Conservation (phyloP, 2,888 invertebrate species). For the Geophilus truncorum region DNA sequence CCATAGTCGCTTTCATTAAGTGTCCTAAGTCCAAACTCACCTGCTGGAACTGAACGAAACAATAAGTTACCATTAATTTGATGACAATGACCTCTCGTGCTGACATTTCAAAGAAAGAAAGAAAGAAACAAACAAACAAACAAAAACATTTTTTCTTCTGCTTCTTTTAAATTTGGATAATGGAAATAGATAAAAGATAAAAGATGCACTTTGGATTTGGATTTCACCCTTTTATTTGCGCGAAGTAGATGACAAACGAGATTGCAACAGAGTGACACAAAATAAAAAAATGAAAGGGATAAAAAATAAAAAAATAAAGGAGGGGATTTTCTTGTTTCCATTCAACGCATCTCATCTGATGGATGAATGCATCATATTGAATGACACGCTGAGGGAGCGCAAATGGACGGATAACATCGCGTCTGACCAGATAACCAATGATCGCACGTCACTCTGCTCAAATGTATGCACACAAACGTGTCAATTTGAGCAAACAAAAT, state of each 20-base stretch:
- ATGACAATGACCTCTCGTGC: neutral
- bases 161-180: neutral
- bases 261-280: constrained; percentile 8
- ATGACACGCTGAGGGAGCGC: neutral
- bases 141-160: neutral
- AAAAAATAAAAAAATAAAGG: neutral
- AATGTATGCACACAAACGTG: constrained; percentile 8
- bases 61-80: neutral
- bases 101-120: neutral
- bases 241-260: constrained; percentile 4
- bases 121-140: neutral
- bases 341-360: constrained; percentile 5
- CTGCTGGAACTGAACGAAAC: neutral
- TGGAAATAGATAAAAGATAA: too few species aligned
- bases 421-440: constrained; percentile 24
- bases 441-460: constrained; percentile 5
- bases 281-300: neutral
- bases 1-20: neutral
- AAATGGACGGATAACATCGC: constrained; percentile 21
- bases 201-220: neutral
- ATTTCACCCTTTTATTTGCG: constrained; percentile 1
- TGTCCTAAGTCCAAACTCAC: neutral
- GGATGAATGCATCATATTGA: constrained; percentile 27
- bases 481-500: constrained; percentile 17
- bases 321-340: constrained; percentile 18